These are phyloP conservation scores for Drosophila eohydei DNA, from an alignment of 2,888 invertebrate species.

Conservation along the genomic window DNA sequence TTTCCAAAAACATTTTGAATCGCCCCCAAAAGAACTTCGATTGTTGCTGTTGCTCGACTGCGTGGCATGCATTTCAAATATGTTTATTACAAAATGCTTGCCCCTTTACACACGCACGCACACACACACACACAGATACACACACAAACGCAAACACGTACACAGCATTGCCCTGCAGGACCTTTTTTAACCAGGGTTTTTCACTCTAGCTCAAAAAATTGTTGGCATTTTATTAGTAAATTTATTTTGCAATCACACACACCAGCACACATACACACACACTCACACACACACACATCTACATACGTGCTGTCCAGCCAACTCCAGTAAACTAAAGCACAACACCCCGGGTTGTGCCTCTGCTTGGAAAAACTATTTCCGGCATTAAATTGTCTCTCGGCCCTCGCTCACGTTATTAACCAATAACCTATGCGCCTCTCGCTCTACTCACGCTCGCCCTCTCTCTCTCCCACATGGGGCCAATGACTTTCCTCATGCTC, in stretches of 20 bases:
- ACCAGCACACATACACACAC: conserved; percentile 1
- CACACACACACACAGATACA: neutral
- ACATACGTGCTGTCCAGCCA: neutral
- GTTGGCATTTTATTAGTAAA: conserved; percentile 73
- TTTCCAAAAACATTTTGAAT: conserved; percentile 67
- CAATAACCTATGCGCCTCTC: neutral
- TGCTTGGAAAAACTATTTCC: conserved; percentile 67
- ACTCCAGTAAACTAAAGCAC: neutral
- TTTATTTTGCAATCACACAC: conserved; percentile 62
- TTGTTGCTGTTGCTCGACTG: conserved; percentile 45
- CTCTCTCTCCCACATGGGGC: neutral
- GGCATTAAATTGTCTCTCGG: conserved; percentile 66
- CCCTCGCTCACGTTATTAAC: conserved; percentile 27
- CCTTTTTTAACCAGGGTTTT: conserved; percentile 27
- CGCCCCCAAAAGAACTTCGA: conserved; percentile 28
- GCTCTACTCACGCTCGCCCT: neutral
- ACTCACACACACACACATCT: neutral
- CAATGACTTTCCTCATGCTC: neutral
- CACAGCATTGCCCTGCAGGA: neutral
- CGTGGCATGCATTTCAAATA: conserved; percentile 76
- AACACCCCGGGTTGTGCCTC: neutral
- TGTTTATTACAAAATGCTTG: conserved; percentile 72
- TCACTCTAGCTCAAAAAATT: conserved; percentile 32
- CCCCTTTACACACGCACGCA: conserved; percentile 38
- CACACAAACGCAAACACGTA: neutral